These are phyloP conservation scores for Tribolium freemani DNA, from an alignment of 2,888 invertebrate genomes.

Conservation along the genomic window DNA sequence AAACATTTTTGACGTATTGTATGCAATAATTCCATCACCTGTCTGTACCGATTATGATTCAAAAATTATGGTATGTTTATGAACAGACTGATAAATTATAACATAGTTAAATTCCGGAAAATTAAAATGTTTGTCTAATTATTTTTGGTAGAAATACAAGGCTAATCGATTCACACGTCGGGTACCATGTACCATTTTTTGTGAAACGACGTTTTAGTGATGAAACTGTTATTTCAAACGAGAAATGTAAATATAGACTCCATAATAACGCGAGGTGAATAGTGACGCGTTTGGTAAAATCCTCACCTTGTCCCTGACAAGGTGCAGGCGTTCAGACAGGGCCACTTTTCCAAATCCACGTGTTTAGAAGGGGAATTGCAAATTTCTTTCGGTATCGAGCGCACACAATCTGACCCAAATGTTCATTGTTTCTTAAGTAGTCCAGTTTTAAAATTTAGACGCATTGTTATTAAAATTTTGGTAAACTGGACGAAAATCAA, in stretches of 20 bases:
- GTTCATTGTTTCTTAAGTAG: conserved; percentile 30
- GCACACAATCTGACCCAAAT: conserved; percentile 21
- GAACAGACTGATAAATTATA: background rate
- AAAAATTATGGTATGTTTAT: background rate
- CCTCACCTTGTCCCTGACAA: conserved; percentile 29
- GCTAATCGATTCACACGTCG: background rate
- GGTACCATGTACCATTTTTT: background rate
- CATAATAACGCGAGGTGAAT: conserved; percentile 8
- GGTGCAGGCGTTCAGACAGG: background rate
- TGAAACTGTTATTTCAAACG: conserved; percentile 12
- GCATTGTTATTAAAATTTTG: background rate
- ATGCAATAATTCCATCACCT: background rate
- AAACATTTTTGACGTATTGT: background rate
- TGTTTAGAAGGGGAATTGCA: conserved; percentile 5
- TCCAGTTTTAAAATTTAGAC: conserved; percentile 6
- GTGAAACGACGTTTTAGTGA: background rate
- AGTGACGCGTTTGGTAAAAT: conserved; percentile 20
- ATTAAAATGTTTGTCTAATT: too few species aligned
- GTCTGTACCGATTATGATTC: background rate
- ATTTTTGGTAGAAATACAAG: background rate
- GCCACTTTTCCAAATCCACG: conserved; percentile 9
- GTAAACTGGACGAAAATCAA: background rate
- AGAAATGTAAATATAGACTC: conserved; percentile 21
- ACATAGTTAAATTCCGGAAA: too few species aligned
- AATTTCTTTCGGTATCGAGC: background rate